phyloP scores from a whole-genome alignment of 2,888 invertebrate genomes.

The Calliphora vomitoria region DNA sequence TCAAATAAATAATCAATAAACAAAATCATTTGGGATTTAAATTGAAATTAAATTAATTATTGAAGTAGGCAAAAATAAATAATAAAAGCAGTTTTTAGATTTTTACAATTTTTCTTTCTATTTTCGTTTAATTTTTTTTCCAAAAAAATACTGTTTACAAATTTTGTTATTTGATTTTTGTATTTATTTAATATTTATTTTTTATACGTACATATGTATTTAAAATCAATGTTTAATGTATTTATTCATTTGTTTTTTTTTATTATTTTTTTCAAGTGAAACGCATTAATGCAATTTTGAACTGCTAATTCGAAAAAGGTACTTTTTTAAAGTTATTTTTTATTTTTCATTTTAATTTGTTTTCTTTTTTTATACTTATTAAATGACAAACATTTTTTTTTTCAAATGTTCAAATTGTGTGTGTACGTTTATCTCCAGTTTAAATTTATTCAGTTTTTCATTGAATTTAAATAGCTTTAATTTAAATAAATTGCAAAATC shows the following conservation, averaged over 20 bases:
- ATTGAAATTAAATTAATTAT: slow-evolving; percentile 1
- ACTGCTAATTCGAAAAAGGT: slow-evolving; percentile 84
- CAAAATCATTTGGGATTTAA: background rate
- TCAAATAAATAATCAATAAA: slow-evolving; percentile 20
- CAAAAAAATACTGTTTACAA: slow-evolving; percentile 48
- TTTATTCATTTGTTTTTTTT: slow-evolving; percentile 44
- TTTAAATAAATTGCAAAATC: slow-evolving; percentile 69
- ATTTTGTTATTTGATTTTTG: slow-evolving; percentile 45
- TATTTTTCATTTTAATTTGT: slow-evolving; percentile 36
- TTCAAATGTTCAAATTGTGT: slow-evolving; percentile 46
- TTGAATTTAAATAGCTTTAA: slow-evolving; percentile 32
- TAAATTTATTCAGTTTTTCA: slow-evolving; percentile 24
- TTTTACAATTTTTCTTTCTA: slow-evolving; percentile 11
- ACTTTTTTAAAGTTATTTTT: slow-evolving; percentile 77
- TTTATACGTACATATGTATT: slow-evolving; percentile 32
- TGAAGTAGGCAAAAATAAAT: slow-evolving; percentile 23
- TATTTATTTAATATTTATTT: background rate
- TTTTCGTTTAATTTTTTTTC: background rate
- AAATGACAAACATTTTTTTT: slow-evolving; percentile 22
- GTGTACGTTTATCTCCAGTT: slow-evolving; percentile 12
- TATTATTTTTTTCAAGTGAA: slow-evolving; percentile 64
- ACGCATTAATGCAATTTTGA: slow-evolving; percentile 82
- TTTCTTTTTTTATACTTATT: slow-evolving; percentile 7
- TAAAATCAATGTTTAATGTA: slow-evolving; percentile 38
- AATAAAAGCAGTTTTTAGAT: slow-evolving; percentile 35